Percentiles rank a stretch among this genome's conserved stretches.
These are phyloP conservation scores for Kradibia gibbosae DNA, from an alignment of 1,140 invertebrate species.

Conservation along the genomic window DNA sequence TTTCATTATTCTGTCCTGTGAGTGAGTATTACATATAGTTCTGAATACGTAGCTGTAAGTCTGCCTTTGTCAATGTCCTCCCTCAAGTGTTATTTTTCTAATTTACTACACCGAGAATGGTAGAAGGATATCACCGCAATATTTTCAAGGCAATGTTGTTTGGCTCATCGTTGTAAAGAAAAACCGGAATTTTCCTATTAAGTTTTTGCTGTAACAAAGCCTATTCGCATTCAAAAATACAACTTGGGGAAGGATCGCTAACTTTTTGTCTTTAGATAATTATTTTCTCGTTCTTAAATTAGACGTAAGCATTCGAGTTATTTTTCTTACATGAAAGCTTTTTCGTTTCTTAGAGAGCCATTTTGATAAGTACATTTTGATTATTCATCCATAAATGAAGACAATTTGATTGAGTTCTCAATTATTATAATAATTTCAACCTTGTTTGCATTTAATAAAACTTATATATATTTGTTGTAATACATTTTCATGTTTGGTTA, in stretches of 20 bases:
- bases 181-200: not conserved
- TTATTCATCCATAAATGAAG: too few relatives aligned
- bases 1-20: not conserved
- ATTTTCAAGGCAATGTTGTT: not conserved
- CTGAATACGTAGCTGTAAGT: not conserved
- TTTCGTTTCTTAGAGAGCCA: too few relatives aligned
- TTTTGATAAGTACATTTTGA: too few relatives aligned
- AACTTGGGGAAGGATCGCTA: not conserved
- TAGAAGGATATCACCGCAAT: not conserved
- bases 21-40: not conserved
- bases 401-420: too few relatives aligned
- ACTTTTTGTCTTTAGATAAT: not conserved
- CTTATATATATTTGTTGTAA: too few relatives aligned
- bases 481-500: too few relatives aligned
- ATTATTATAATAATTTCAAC: too few relatives aligned
- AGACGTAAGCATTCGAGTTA: not conserved
- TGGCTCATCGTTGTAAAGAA: not conserved
- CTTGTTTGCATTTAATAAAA: too few relatives aligned
- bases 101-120: not conserved
- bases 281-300: not conserved
- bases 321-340: too few relatives aligned
- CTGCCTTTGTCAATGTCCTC: too few relatives aligned
- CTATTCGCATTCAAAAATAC: not conserved
- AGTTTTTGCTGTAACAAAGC: not conserved
- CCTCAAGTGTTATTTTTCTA: not conserved